Base-by-base conservation (phyloP, 2,888 invertebrate genomes). In the Ennomos erosarius region DNA sequence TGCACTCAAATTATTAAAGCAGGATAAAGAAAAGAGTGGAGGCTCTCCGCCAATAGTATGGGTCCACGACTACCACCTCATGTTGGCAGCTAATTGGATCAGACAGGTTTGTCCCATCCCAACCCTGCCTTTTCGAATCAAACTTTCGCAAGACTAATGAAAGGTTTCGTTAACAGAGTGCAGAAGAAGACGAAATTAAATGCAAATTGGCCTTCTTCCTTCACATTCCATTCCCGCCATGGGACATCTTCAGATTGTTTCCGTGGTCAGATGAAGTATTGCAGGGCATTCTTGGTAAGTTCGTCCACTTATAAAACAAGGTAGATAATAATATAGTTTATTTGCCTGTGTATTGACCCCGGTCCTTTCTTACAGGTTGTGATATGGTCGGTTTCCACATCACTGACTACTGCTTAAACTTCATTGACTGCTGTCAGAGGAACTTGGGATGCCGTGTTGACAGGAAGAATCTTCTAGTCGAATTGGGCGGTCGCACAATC, bases 371-470 rank as follows among this genome's bases (percentile, higher is more conserved):
- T 73, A 10, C 82, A 95, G 96, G 96, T 71, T 97, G 98, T 84
- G 98, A 98, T 77, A 96, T 98, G 96, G 97, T 98, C 44, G 97
- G 97, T 39, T 98, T 98, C 82, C 98, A 98, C 81, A 98, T 97
- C 73, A 96, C 96, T 67, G 97, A 98, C 81, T 98, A 98, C 82
- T 98, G 98, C 75, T 87, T 97, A 62, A 98, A 98, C 86, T 98
- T 98, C 78, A 96, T 98, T 37, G 98, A 98, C 79, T 98, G 98
- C 81, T 98, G 98, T 80, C 97, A 97, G 85, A 94, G 97, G 68
- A 95, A 96, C 76, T 91, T 97, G 62, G 98, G 98, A 59, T 97
- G 97, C 76, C 95, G 97, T 81, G 97, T 98, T 10, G 98, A 98
- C 82, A 94, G 97, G 40, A 97, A 97, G 81, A 96, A 97, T 78